Evolutionary conservation across 2,888 invertebrate genomes (phyloP), one percentile per base, ranked within the genome.

Genomic region (Cosmopolites sordidus): DNA sequence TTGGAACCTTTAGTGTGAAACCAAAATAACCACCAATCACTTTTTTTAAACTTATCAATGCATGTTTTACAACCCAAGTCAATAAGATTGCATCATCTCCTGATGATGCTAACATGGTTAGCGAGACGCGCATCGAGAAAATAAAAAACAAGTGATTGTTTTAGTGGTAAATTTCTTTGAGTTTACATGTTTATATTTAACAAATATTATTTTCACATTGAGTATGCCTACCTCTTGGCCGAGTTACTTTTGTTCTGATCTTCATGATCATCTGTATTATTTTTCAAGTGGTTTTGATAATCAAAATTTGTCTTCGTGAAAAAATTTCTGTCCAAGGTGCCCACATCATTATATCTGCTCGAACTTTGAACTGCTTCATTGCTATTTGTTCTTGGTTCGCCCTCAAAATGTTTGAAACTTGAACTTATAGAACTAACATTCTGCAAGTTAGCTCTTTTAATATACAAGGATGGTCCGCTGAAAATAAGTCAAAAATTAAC

Each of bases 391-490:
- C 15, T 17, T 41, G 15, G 8, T 5, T n/a, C 33, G 3, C n/a
- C 18, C 12, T 39, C 37, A 16, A 43, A 52, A 37, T 52, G 52
- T 29, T 52, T 33, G 11, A 52, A 52, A 30, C 52, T 52, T n/a
- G 52, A 52, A 17, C 52, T 52, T 12, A 52, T 43, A 9, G 47
- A 52, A 11, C 42, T 15, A 2, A 37, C 39, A 11, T 51, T 41
- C 18, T 33, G 33, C 33, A 45, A 14, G 16, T 46, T 30, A 37
- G 52, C 41, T 38, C 37, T 41, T 47, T 47, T 52, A 16, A 52
- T 37, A 27, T 52, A 52, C 11, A 52, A 16, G 2, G 47, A 47
- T 11, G 52, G 52, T 11, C 52, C 52, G 3, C 52, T 52, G 22
- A 43, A 47, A 47, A 6, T 2, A 42, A 42, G 9, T 27, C 6